Base-by-base conservation (phyloP, 2,113 vertebrate species). In the Turnix velox region DNA sequence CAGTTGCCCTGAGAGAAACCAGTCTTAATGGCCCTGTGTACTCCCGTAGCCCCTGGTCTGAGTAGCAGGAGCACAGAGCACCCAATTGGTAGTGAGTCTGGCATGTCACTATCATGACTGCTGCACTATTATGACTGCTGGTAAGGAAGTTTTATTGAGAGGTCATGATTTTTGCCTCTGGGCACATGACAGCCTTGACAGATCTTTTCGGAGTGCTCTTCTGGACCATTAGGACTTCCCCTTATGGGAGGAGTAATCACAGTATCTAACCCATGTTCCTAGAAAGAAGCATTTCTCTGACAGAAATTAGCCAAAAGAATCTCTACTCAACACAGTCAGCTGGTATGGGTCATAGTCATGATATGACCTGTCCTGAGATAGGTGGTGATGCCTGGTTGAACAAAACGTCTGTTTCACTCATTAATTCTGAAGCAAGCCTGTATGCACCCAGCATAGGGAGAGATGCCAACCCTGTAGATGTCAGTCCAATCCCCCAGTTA, bases 101-200 rank as follows among this genome's bases (percentile, higher is more conserved):
- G 14, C 9, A 5, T 5, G 7, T 20, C 20, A 35, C 37, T 51
- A 17, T 9, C 78, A 49, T 4, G 6, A 4, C 14, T 1, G 3
- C 10, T 48, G 18, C 10, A 35, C 37, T 51, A 17, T 9, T 72
- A 49, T 4, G 6, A 4, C 14, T 1, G 3, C 52, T 37, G 42
- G 33, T 51, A n/a, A 74, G 51, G 14, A 68, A 20, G 5, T 67
- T 35, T 68, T 25, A 12, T n/a, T 28, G 12, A 62, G 10, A 28
- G 22, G 24, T 7, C 35, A 17, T n/a, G 28, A 62, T 55, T 79
- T 62, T 68, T 49, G 8, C 18, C 16, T 51, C 61, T 61, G 52
- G 11, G 33, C n/a, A 76, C 20, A 27, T 55, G 19, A 4, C 19
- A 75, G 8, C 14, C 14, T 54, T 69, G 39, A 65, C 23, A 71